A percentile compares a stretch with the other conserved stretches of the same genome.
Conservation (phyloP, 2,888 invertebrate species). For the Trypoxylon attenuatum region DNA sequence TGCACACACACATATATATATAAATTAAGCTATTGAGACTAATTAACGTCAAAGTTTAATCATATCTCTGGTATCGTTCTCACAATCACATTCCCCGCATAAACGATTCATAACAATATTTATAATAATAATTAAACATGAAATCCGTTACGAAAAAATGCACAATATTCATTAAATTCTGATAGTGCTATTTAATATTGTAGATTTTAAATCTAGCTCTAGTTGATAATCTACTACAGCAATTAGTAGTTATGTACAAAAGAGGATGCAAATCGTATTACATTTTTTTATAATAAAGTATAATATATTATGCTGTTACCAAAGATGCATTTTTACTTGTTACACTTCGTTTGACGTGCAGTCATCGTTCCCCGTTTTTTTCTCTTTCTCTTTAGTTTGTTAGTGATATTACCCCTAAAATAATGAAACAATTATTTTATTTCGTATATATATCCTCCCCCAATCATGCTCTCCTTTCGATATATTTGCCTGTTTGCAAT, state of each 20-base stretch:
- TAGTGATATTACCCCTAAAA: background rate
- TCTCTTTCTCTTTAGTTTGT: background rate
- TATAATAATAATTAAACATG: too few relatives aligned
- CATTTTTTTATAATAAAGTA: constrained; percentile 61
- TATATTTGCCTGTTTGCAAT: background rate
- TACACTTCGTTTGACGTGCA: too few relatives aligned
- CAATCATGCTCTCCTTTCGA: too few relatives aligned
- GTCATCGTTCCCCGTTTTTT: background rate
- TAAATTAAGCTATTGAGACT: too few relatives aligned
- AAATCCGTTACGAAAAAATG: constrained; percentile 37
- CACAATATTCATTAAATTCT: constrained; percentile 56
- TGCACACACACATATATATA: constrained; percentile 3
- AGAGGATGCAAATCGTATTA: constrained; percentile 44
- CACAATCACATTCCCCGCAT: constrained; percentile 52
- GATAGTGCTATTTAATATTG: constrained; percentile 42
- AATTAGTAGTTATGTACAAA: constrained; percentile 64
- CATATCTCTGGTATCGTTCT: too few relatives aligned
- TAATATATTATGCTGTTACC: constrained; percentile 59
- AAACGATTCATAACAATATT: constrained; percentile 32
- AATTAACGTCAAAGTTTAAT: too few relatives aligned
- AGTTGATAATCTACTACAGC: constrained; percentile 27
- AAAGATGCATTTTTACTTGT: constrained; percentile 36
- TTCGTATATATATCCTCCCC: background rate
- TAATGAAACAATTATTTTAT: too few relatives aligned
- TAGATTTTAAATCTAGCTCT: constrained; percentile 34